Evolutionary conservation across 2,797 vertebrate species (phyloP), one percentile per base, ranked within the genome.

Genomic region (Sandelia bainsii): DNA sequence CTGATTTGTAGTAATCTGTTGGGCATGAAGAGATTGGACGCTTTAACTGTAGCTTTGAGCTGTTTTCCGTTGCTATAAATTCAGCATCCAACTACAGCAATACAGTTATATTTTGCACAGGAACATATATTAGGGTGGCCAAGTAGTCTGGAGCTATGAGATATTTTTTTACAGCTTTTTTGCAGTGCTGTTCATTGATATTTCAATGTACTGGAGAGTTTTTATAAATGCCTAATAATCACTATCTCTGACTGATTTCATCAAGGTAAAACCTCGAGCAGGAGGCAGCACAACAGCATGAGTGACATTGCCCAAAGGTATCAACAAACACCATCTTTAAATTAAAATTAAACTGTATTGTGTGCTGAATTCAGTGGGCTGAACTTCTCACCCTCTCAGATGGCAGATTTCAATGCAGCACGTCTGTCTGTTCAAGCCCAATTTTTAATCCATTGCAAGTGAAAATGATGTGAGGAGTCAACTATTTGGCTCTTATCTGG

Each of bases 21-120:
- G 39, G 48, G 44, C 8, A 59, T 19, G 12, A 7, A 19, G 20
- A 52, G 39, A 72, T 39, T 16, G 12, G 23, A 19, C 45, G 12
- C 67, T 73, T 72, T 48, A 70, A 73, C 60, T 44, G 19, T 32
- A 27, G 39, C 69, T 65, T 52, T 37, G 6, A 62, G 53, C 49
- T 40, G 53, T 73, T 40, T 22, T n/a, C 4, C 19, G 44, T n/a
- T 54, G 27, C 56, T 65, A 45, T 63, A 67, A 79, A 76, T 76
- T 52, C 52, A 69, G n/a, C 25, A 32, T 62, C 22, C 20, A 49
- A 37, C 45, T 60, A 22, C 51, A 64, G 37, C 6, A 29, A 5
- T 40, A 17, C 17, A 5, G 44, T 45, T 22, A 19, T 34, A 42
- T 40, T 51, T 11, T 70, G 45, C 59, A 53, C 32, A 57, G 8